Conservation (phyloP, 2,888 invertebrate species). For the Drosophila conformis region DNA sequence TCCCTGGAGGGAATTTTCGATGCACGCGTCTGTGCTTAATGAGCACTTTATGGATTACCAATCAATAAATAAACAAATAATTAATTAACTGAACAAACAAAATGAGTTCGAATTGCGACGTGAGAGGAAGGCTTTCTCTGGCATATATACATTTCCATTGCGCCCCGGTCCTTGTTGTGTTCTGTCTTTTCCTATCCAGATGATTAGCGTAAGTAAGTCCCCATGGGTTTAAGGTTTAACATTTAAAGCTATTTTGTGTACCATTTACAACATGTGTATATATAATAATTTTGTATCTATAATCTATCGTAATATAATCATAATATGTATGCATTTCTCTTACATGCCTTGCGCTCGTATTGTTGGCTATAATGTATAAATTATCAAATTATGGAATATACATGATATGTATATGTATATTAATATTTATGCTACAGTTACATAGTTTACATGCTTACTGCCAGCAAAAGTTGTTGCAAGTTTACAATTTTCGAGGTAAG, state of each 20-base stretch:
- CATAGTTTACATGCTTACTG: conserved; percentile 82
- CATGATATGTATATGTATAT: conserved; percentile 31
- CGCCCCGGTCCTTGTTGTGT: conserved; percentile 44
- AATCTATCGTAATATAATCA: conserved; percentile 37
- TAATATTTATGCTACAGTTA: conserved; percentile 65
- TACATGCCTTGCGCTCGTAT: conserved; percentile 79
- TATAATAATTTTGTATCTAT: conserved; percentile 11
- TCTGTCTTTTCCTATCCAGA: conserved; percentile 49
- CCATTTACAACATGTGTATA: conserved; percentile 11
- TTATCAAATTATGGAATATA: conserved; percentile 42
- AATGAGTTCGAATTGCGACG: conserved; percentile 8
- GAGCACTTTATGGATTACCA: neutral
- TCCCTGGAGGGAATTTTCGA: conserved; percentile 1
- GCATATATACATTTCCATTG: conserved; percentile 33
- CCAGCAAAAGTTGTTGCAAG: conserved; percentile 82
- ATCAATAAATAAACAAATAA: conserved; percentile 6
- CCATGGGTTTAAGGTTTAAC: conserved; percentile 37
- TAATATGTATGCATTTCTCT: conserved; percentile 67
- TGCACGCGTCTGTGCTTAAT: neutral
- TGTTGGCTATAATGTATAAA: conserved; percentile 62
- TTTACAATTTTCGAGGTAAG: conserved; percentile 83
- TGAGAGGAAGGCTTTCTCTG: conserved; percentile 24
- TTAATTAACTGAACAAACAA: neutral
- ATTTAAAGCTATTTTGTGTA: conserved; percentile 27
- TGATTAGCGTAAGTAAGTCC: conserved; percentile 57